phyloP scores from a whole-genome alignment of 2,888 invertebrate species.

The Pachycephus smyrnensis region DNA sequence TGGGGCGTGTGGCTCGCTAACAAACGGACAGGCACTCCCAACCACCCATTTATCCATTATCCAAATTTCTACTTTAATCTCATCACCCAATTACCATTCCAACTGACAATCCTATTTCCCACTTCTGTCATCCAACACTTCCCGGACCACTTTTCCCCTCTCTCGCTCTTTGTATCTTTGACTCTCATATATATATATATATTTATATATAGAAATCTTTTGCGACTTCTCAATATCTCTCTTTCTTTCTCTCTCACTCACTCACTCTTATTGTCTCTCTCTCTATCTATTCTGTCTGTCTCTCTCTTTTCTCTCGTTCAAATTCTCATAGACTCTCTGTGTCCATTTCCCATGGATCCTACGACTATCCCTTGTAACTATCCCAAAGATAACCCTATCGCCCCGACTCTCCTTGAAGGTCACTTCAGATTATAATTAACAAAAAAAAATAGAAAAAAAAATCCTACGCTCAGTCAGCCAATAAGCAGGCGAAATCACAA shows the following conservation, averaged over 20 bases:
- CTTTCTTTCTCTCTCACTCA: slow-evolving; percentile 17
- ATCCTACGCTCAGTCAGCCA: slow-evolving; percentile 59
- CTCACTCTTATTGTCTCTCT: slow-evolving; percentile 28
- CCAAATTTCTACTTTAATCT: not conserved
- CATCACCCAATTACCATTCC: slow-evolving; percentile 1
- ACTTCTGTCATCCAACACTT: not conserved
- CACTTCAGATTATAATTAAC: slow-evolving; percentile 12
- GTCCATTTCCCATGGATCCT: too few species aligned
- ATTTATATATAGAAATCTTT: slow-evolving; percentile 2
- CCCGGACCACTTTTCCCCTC: not conserved
- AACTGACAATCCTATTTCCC: not conserved
- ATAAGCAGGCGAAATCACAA: slow-evolving; percentile 61
- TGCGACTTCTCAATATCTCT: slow-evolving; percentile 23
- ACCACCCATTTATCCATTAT: slow-evolving; percentile 39
- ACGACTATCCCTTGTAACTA: too few species aligned
- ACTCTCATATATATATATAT: not conserved
- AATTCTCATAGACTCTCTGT: too few species aligned
- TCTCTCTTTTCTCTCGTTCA: slow-evolving; percentile 8
- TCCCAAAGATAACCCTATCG: slow-evolving; percentile 22
- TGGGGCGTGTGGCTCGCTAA: slow-evolving; percentile 67
- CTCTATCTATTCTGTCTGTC: not conserved
- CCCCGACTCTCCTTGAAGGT: slow-evolving; percentile 8
- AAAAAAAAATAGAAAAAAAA: slow-evolving; percentile 23
- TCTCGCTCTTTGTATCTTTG: slow-evolving; percentile 10
- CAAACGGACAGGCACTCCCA: slow-evolving; percentile 67